Evolutionary conservation across 2,113 vertebrate genomes (phyloP).

Genomic region (Coptodon rendalli): DNA sequence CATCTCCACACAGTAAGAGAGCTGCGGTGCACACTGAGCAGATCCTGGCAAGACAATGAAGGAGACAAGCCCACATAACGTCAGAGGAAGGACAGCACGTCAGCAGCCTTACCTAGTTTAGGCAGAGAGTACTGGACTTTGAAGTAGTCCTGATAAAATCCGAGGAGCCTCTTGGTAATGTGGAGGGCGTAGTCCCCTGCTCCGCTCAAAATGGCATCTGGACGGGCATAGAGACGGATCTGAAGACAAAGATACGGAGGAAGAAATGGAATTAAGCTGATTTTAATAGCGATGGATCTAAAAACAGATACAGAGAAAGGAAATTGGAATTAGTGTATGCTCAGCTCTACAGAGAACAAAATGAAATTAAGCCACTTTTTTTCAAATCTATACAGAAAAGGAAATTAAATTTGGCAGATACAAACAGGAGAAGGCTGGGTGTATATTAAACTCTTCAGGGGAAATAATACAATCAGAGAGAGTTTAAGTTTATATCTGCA

Average conservation of each 20-base stretch:
- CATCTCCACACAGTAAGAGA: neutral
- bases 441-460: neutral
- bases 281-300: neutral
- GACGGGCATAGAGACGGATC: slow-evolving; percentile 93
- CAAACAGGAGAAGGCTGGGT: neutral
- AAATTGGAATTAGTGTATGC: neutral
- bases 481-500: neutral
- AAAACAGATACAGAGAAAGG: neutral
- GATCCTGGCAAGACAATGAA: neutral
- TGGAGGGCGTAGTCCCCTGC: slow-evolving; percentile 94
- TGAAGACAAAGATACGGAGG: slow-evolving; percentile 44
- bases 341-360: neutral
- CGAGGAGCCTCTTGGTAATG: slow-evolving; percentile 93
- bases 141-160: slow-evolving; percentile 99
- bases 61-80: neutral
- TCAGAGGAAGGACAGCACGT: neutral
- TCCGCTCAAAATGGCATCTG: slow-evolving; percentile 90
- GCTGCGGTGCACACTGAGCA: neutral
- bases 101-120: slow-evolving; percentile 87
- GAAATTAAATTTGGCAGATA: slow-evolving; percentile 2
- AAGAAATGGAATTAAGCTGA: neutral
- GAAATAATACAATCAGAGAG: neutral
- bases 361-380: neutral
- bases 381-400: neutral
- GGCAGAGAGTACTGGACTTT: slow-evolving; percentile 96